Percentiles rank a stretch among this genome's conserved stretches.
Conservation (phyloP, 1,140 invertebrate species). For the Drosophila nannoptera region DNA sequence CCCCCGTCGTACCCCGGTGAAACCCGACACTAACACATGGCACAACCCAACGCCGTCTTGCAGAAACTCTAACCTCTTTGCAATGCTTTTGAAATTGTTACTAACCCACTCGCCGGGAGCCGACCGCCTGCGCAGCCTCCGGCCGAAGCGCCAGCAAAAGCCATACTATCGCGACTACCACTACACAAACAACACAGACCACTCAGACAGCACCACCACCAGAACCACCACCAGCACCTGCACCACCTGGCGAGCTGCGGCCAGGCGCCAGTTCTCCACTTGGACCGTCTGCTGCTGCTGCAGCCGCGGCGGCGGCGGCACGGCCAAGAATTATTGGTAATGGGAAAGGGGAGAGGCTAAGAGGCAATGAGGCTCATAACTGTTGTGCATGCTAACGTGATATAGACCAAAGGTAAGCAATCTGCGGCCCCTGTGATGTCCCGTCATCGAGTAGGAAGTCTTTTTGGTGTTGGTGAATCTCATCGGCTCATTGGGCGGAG, state of each 20-base stretch:
- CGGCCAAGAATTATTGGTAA: slow-evolving; percentile 63
- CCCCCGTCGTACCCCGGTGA: no score
- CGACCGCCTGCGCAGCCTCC: slow-evolving; percentile 27
- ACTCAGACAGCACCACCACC: slow-evolving; percentile 9
- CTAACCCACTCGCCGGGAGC: slow-evolving; percentile 66
- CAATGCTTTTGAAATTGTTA: slow-evolving; percentile 75
- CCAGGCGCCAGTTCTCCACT: slow-evolving; percentile 33
- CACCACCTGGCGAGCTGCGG: slow-evolving; percentile 19
- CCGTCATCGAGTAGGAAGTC: background rate
- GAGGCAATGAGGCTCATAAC: slow-evolving; percentile 55
- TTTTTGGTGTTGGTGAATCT: slow-evolving; percentile 29
- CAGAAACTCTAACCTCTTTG: slow-evolving; percentile 71
- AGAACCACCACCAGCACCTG: slow-evolving; percentile 1
- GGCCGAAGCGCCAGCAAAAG: slow-evolving; percentile 29
- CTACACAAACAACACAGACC: slow-evolving; percentile 53
- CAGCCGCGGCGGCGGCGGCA: slow-evolving; percentile 35
- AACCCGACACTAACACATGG: slow-evolving; percentile 53
- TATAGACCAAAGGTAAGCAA: slow-evolving; percentile 66
- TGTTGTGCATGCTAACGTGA: slow-evolving; percentile 35
- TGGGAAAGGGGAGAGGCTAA: no score
- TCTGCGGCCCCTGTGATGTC: slow-evolving; percentile 2
- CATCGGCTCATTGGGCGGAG: slow-evolving; percentile 16
- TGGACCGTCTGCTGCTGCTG: slow-evolving; percentile 66
- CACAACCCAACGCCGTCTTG: slow-evolving; percentile 44
- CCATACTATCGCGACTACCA: slow-evolving; percentile 61